Evolutionary conservation across 2,113 vertebrate species (phyloP).

Genomic region (Grallaria varia): DNA sequence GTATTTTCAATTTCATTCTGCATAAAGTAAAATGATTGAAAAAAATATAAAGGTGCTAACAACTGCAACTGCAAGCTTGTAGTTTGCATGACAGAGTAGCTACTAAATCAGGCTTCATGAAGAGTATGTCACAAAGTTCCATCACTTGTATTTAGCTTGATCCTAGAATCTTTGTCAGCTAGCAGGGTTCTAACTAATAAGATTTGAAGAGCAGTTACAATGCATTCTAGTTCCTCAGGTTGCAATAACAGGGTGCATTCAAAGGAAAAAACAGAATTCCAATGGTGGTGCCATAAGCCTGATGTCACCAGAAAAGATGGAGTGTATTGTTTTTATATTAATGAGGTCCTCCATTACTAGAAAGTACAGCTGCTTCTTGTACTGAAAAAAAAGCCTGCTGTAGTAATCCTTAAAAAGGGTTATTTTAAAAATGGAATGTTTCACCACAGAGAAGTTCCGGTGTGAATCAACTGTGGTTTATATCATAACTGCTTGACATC

Average conservation of each 20-base stretch:
- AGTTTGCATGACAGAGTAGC: background rate
- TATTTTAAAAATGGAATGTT: background rate
- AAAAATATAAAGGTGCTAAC: background rate
- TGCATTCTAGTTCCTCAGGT: background rate
- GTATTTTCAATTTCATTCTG: background rate
- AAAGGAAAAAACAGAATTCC: constrained; percentile 12
- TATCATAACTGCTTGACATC: background rate
- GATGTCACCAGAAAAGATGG: background rate
- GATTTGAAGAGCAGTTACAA: background rate
- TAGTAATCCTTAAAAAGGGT: background rate
- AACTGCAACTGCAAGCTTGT: background rate
- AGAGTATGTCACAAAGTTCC: background rate
- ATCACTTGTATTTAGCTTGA: background rate
- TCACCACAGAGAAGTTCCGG: background rate
- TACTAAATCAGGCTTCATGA: background rate
- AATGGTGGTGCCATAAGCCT: background rate
- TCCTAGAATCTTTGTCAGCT: constrained; percentile 20
- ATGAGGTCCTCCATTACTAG: background rate
- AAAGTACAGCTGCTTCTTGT: background rate
- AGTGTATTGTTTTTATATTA: background rate
- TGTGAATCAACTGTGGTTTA: background rate
- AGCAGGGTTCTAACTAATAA: background rate
- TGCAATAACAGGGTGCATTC: background rate
- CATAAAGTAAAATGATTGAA: background rate
- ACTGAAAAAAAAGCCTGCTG: background rate